phyloP scores from a whole-genome alignment of 2,797 vertebrate species.

The Diplodus sargus region DNA sequence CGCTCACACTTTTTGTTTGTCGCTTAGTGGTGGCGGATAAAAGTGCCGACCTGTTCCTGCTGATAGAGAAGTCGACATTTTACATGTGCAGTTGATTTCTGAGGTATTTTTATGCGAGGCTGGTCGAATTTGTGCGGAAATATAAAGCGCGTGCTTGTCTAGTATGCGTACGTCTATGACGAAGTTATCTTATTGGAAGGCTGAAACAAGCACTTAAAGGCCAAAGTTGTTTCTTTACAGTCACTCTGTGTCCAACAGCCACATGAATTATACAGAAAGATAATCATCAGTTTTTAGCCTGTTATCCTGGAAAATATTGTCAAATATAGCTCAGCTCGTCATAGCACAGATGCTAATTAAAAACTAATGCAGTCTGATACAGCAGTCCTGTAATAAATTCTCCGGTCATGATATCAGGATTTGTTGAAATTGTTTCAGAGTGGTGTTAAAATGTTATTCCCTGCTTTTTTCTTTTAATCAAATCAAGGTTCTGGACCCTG shows the following conservation, averaged over 20 bases:
- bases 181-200: constrained; percentile 1
- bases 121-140: neutral
- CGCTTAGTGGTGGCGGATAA: too few relatives aligned
- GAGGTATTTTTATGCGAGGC: neutral
- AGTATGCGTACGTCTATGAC: constrained; percentile 20
- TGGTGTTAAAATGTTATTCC: too few relatives aligned
- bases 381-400: neutral
- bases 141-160: constrained; percentile 36
- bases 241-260: neutral
- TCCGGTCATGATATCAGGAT: too few relatives aligned
- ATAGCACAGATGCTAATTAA: neutral
- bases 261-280: constrained; percentile 5
- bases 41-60: neutral
- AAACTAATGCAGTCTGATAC: neutral
- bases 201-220: constrained; percentile 30
- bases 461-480: too few relatives aligned
- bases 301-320: neutral
- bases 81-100: neutral
- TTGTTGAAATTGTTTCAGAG: too few relatives aligned
- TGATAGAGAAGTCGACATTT: fast-evolving
- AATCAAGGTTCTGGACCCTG: too few relatives aligned
- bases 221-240: constrained; percentile 53
- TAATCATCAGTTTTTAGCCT: neutral
- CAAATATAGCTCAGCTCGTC: neutral
- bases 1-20: fast-evolving